Percentiles rank a stretch among this genome's conserved stretches.
Conservation (phyloP, 2,797 vertebrate genomes). For the Allenopithecus nigroviridis region DNA sequence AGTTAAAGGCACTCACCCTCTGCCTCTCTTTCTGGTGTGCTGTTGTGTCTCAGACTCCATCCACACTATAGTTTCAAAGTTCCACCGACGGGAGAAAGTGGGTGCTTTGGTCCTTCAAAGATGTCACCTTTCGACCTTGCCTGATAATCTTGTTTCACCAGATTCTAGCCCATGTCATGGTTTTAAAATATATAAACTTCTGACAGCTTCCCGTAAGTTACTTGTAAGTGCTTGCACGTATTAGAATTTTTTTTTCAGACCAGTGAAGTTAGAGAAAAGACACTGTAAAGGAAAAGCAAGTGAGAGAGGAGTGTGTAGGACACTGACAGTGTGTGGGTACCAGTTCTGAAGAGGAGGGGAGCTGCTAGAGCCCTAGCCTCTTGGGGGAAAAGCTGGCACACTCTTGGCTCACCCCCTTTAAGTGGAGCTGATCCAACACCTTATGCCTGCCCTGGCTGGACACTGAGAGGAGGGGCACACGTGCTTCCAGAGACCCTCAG, state of each 20-base stretch:
- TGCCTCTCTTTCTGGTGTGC: background rate
- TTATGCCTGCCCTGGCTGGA: background rate
- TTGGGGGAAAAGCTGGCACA: background rate
- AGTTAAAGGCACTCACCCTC: background rate
- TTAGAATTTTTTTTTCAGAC: slow-evolving; percentile 58
- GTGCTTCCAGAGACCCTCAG: background rate
- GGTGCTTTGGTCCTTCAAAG: slow-evolving; percentile 33
- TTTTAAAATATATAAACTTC: slow-evolving; percentile 47
- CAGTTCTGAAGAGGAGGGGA: slow-evolving; percentile 12
- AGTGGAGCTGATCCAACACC: background rate
- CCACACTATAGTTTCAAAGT: background rate
- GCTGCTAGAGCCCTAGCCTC: slow-evolving; percentile 15
- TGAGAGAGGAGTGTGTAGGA: background rate
- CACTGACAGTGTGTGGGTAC: accelerated
- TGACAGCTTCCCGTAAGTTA: slow-evolving; percentile 36
- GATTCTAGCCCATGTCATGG: background rate
- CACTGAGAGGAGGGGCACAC: accelerated
- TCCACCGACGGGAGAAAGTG: background rate
- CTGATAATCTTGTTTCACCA: slow-evolving; percentile 27
- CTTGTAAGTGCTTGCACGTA: slow-evolving; percentile 70
- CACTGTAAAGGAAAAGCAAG: slow-evolving; percentile 32
- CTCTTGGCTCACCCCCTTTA: accelerated
- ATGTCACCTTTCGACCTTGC: background rate
- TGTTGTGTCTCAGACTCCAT: accelerated
- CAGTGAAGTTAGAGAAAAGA: slow-evolving; percentile 60